Evolutionary conservation across 2,113 vertebrate species (phyloP).

Genomic region (Chloebia gouldiae): DNA sequence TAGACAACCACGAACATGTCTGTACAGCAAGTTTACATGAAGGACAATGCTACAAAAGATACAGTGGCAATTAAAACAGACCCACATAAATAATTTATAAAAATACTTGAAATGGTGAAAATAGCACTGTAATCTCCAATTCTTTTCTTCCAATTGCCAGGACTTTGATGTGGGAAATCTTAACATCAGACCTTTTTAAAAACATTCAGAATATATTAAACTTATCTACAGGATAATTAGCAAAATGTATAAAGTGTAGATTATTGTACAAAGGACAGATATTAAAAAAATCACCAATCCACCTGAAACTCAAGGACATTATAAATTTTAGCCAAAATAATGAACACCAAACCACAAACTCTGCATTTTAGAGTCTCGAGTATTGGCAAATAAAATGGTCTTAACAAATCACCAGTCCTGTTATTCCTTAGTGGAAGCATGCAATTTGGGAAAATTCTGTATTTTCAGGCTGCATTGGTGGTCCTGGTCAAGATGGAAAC

Average conservation of each 20-base stretch:
- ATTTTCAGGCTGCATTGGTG: background rate
- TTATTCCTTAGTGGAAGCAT: slow-evolving; percentile 3
- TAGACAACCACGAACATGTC: slow-evolving; percentile 64
- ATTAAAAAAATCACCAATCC: slow-evolving; percentile 66
- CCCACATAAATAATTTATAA: slow-evolving; percentile 75
- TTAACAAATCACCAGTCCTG: background rate
- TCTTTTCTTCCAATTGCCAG: slow-evolving; percentile 54
- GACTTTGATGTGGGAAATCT: slow-evolving; percentile 51
- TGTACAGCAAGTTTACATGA: slow-evolving; percentile 68
- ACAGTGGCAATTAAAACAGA: slow-evolving; percentile 70
- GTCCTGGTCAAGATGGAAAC: background rate
- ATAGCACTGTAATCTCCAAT: slow-evolving; percentile 68
- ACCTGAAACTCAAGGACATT: slow-evolving; percentile 59
- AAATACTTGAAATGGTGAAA: slow-evolving; percentile 68
- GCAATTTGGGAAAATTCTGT: background rate
- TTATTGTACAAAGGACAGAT: slow-evolving; percentile 74
- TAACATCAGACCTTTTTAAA: slow-evolving; percentile 63
- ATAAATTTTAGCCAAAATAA: slow-evolving; percentile 42
- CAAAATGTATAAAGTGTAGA: slow-evolving; percentile 75
- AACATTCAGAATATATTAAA: slow-evolving; percentile 75
- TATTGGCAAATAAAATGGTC: slow-evolving; percentile 25
- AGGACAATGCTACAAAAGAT: slow-evolving; percentile 72
- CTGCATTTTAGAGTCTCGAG: background rate
- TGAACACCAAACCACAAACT: background rate
- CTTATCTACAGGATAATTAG: slow-evolving; percentile 72